Percentiles rank a stretch among this genome's conserved stretches.
Evolutionary conservation across 2,113 vertebrate species (phyloP).

Genomic region (Noctilio leporinus): DNA sequence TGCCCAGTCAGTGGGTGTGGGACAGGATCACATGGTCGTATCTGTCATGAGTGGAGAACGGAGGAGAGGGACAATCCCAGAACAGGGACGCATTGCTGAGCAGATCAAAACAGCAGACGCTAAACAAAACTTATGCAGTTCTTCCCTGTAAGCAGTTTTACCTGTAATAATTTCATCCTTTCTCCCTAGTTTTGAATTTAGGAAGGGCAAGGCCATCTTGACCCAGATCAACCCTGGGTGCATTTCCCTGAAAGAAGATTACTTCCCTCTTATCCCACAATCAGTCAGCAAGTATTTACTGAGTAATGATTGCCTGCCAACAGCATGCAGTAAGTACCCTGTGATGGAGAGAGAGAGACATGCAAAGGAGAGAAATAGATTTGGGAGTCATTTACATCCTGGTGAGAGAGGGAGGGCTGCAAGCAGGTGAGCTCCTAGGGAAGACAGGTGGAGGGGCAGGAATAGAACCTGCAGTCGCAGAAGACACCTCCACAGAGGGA

Average conservation of each 20-base stretch:
- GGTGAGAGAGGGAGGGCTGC: constrained; percentile 40
- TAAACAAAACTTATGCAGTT: not conserved
- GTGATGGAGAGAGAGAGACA: constrained; percentile 64
- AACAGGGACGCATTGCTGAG: not conserved
- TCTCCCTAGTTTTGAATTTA: constrained; percentile 55
- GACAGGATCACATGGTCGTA: not conserved
- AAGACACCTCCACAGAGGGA: not conserved
- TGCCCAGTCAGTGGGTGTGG: not conserved
- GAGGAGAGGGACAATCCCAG: not conserved
- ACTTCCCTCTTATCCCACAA: constrained; percentile 48
- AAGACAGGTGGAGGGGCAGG: constrained; percentile 44
- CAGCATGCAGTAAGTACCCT: constrained; percentile 45
- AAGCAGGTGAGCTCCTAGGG: constrained; percentile 54
- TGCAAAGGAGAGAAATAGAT: constrained; percentile 56
- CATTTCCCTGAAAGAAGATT: constrained; percentile 48
- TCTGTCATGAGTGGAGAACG: not conserved
- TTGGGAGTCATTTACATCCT: constrained; percentile 58
- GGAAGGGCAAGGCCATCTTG: constrained; percentile 44
- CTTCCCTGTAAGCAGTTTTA: constrained; percentile 15
- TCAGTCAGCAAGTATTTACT: constrained; percentile 62
- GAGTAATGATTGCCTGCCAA: constrained; percentile 62
- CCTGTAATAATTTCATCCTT: constrained; percentile 38
- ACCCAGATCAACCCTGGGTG: constrained; percentile 35
- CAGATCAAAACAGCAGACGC: not conserved
- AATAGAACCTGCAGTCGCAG: not conserved